A percentile compares a stretch with the other conserved stretches of the same genome.
Evolutionary conservation across 1,140 invertebrate species (phyloP).

Genomic region (Radopholus similis): DNA sequence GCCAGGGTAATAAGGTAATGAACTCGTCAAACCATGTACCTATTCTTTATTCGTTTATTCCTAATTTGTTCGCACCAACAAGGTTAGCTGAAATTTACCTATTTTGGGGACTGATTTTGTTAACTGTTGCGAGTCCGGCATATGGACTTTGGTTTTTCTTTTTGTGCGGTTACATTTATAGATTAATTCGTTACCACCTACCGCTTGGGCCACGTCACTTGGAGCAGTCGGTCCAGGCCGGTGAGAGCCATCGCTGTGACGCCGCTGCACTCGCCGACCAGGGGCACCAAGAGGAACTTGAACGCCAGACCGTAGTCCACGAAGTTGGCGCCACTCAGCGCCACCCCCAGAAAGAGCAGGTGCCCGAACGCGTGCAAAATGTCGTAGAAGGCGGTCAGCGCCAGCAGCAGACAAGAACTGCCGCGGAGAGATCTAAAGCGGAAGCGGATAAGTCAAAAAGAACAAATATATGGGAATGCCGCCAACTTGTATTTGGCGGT

Average conservation of each 20-base stretch:
- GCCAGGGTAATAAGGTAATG: too few species aligned
- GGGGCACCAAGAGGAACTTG: neutral
- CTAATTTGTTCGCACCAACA: too few species aligned
- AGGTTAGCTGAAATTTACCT: too few species aligned
- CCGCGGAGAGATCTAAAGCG: neutral
- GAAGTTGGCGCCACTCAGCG: neutral
- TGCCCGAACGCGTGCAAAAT: neutral
- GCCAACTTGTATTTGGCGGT: neutral
- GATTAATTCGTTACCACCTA: too few species aligned
- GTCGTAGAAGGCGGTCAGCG: conserved; percentile 7
- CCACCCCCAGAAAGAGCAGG: neutral
- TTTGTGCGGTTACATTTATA: too few species aligned
- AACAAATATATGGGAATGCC: neutral
- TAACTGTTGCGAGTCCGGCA: too few species aligned
- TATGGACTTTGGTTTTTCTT: too few species aligned
- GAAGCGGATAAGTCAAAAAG: neutral
- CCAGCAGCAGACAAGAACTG: neutral
- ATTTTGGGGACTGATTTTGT: too few species aligned
- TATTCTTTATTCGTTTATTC: too few species aligned
- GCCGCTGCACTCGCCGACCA: neutral
- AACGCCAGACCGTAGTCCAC: neutral
- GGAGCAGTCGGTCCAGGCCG: conserved; percentile 5
- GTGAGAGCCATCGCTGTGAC: neutral
- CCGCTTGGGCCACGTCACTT: too few species aligned
- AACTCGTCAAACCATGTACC: too few species aligned